Conservation (phyloP, 2,797 vertebrate species). For the Graptemys geographica region DNA sequence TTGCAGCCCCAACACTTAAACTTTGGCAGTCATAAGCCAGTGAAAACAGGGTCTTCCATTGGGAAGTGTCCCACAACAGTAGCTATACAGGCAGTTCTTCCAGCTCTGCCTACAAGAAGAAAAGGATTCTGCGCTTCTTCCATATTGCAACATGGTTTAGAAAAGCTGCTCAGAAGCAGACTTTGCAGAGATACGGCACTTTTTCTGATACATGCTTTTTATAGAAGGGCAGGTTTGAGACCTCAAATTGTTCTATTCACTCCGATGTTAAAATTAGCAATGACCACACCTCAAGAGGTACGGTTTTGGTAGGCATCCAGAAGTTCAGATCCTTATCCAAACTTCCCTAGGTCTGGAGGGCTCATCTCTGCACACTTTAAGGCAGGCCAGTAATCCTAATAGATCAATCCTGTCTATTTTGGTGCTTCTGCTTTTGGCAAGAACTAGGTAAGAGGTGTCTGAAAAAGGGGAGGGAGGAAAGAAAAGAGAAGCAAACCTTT, state of each 20-base stretch:
- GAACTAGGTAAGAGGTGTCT: not conserved
- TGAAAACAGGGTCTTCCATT: no score
- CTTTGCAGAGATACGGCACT: not conserved
- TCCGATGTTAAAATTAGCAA: not conserved
- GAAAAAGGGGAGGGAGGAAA: not conserved
- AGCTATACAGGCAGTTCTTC: not conserved
- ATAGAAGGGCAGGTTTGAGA: not conserved
- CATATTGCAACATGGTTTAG: not conserved
- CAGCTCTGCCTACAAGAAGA: not conserved
- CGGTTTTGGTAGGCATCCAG: not conserved
- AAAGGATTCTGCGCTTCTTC: not conserved
- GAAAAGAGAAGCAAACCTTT: not conserved
- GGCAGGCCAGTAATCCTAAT: not conserved
- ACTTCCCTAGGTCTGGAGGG: not conserved
- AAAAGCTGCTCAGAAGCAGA: not conserved
- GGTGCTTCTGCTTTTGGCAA: not conserved
- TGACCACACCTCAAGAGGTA: not conserved
- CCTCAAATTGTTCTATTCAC: not conserved
- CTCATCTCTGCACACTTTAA: not conserved
- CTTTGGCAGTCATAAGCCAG: not conserved
- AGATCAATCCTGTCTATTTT: not conserved
- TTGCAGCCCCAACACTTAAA: not conserved
- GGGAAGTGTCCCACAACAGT: not conserved
- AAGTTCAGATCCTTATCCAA: not conserved
- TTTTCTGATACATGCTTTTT: not conserved